phyloP scores from a whole-genome alignment of 2,797 vertebrate species.

The Mareca strepera region DNA sequence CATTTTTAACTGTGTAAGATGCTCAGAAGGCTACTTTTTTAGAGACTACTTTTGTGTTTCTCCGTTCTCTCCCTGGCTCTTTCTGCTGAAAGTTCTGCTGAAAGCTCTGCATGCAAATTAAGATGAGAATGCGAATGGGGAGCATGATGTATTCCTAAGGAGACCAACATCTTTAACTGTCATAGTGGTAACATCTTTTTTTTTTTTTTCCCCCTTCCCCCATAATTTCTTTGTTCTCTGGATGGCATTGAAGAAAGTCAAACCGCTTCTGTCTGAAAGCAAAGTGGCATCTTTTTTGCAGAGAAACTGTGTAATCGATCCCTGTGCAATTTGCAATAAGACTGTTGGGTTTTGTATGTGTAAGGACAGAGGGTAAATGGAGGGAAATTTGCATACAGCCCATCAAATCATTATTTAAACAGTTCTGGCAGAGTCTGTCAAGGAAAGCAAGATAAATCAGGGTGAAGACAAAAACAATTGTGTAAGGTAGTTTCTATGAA shows the following conservation, averaged over 20 bases:
- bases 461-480: conserved; percentile 30
- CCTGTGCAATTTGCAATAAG: background rate
- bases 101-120: background rate
- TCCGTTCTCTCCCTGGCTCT: background rate
- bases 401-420: conserved; percentile 55
- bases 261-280: background rate
- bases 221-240: background rate
- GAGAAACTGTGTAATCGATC: background rate
- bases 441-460: conserved; percentile 34
- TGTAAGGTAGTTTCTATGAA: conserved; percentile 54
- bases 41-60: background rate
- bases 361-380: background rate
- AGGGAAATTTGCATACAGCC: conserved; percentile 28
- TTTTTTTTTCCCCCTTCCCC: too few relatives aligned
- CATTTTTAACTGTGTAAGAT: background rate
- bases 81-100: background rate
- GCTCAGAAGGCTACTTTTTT: background rate
- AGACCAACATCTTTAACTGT: background rate
- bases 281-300: background rate
- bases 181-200: background rate
- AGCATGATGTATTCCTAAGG: background rate
- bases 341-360: background rate
- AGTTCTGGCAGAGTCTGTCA: conserved; percentile 51
- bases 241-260: background rate
- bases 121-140: background rate